Conservation (phyloP, 2,888 invertebrate genomes). For the Parascotia fuliginaria region DNA sequence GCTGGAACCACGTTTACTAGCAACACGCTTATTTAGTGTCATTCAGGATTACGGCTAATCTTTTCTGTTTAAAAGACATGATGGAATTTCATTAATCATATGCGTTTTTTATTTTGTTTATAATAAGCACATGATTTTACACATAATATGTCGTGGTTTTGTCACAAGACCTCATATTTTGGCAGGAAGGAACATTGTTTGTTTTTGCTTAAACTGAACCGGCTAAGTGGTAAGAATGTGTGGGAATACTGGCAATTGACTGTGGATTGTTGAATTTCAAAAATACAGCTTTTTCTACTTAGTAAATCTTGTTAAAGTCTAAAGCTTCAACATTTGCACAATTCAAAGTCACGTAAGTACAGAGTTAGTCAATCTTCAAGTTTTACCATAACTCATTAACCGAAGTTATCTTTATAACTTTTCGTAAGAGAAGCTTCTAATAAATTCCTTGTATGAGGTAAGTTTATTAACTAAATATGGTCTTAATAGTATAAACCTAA, state of each 20-base stretch:
- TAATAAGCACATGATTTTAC: background rate
- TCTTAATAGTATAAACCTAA: too few species aligned
- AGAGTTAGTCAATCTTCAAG: background rate
- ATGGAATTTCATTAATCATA: constrained; percentile 11
- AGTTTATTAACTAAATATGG: too few species aligned
- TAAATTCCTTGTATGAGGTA: too few species aligned
- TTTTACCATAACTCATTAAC: constrained; percentile 9
- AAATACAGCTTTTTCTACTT: too few species aligned
- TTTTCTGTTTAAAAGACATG: constrained; percentile 9
- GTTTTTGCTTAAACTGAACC: too few species aligned
- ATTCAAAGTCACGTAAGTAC: background rate
- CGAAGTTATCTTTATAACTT: constrained; percentile 3
- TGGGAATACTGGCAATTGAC: too few species aligned
- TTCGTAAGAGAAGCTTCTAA: background rate
- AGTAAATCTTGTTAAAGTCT: too few species aligned
- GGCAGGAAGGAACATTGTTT: too few species aligned
- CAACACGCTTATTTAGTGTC: constrained; percentile 21
- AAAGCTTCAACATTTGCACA: background rate
- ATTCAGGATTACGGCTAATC: constrained; percentile 36
- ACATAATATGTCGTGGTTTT: background rate
- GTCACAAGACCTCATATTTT: too few species aligned
- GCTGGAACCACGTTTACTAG: background rate
- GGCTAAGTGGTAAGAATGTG: too few species aligned
- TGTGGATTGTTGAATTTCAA: too few species aligned
- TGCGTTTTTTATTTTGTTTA: background rate